phyloP scores from a whole-genome alignment of 2,888 invertebrate species.

The Epistrophe eligans region DNA sequence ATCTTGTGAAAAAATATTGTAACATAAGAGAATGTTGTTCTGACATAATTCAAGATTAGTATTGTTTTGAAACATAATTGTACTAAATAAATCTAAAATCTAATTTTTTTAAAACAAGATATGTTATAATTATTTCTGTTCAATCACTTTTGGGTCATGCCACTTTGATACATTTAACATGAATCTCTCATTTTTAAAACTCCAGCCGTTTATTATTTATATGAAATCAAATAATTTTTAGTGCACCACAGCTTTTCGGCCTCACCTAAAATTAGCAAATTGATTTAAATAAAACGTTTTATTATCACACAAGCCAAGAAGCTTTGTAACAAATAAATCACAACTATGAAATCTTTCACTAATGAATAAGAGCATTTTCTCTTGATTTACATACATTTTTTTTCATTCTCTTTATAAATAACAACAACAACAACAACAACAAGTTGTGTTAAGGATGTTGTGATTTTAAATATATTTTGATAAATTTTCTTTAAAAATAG shows the following conservation, averaged over 20 bases:
- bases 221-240: neutral
- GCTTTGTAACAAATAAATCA: slow-evolving; percentile 46
- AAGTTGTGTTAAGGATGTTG: slow-evolving; percentile 9
- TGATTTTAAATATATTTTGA: slow-evolving; percentile 56
- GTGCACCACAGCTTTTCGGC: slow-evolving; percentile 6
- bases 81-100: neutral
- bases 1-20: neutral
- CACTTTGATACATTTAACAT: neutral
- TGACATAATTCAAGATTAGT: neutral
- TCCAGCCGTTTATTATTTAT: neutral
- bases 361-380: neutral
- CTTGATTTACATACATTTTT: neutral
- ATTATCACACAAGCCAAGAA: slow-evolving; percentile 21
- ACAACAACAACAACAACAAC: neutral
- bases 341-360: slow-evolving; percentile 6
- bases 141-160: neutral
- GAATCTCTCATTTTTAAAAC: neutral
- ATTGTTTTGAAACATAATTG: neutral
- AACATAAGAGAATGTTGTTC: neutral
- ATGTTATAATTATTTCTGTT: neutral
- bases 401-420: slow-evolving; percentile 3
- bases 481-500: slow-evolving; percentile 69
- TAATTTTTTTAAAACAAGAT: too few species aligned
- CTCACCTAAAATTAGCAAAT: slow-evolving; percentile 16
- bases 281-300: slow-evolving; percentile 21